These are phyloP conservation scores for Ceratosolen solmsi DNA, from an alignment of 1,140 invertebrate genomes.

Conservation along the genomic window DNA sequence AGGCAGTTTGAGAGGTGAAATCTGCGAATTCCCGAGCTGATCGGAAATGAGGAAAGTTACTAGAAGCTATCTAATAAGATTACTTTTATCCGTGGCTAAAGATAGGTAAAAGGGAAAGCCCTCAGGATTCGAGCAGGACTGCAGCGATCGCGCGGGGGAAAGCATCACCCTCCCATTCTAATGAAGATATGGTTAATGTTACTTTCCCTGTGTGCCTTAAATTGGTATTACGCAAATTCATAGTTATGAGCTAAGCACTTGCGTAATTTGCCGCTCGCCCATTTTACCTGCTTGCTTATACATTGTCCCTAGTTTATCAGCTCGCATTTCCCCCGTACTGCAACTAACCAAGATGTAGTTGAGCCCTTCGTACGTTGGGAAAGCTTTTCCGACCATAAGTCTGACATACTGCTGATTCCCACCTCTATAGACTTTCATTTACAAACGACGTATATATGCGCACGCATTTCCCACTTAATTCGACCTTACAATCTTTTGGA, in stretches of 20 bases:
- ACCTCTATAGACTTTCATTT: slow-evolving; percentile 35
- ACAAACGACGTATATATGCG: neutral
- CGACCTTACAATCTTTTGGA: neutral
- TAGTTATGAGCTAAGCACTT: slow-evolving; percentile 55
- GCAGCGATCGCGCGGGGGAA: slow-evolving; percentile 26
- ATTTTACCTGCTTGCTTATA: slow-evolving; percentile 44
- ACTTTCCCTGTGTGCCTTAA: slow-evolving; percentile 56
- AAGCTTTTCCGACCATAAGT: slow-evolving; percentile 60
- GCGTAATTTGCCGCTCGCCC: slow-evolving; percentile 50
- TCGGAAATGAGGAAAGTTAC: slow-evolving; percentile 69
- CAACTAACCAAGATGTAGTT: slow-evolving; percentile 64
- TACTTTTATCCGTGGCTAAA: slow-evolving; percentile 44
- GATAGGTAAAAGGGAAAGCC: slow-evolving; percentile 12
- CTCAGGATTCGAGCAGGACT: slow-evolving; percentile 35
- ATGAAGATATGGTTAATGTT: slow-evolving; percentile 66
- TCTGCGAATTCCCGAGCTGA: slow-evolving; percentile 57
- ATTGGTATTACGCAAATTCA: slow-evolving; percentile 64
- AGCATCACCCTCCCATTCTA: slow-evolving; percentile 61
- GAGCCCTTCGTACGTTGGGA: slow-evolving; percentile 56
- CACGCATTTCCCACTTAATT: slow-evolving; percentile 11
- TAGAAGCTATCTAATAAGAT: slow-evolving; percentile 54
- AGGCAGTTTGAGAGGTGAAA: slow-evolving; percentile 18
- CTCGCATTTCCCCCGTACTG: neutral
- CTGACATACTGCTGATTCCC: slow-evolving; percentile 55
- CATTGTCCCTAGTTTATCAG: slow-evolving; percentile 13